Evolutionary conservation across 2,113 vertebrate species (phyloP).

Genomic region (Haemorhous mexicanus): DNA sequence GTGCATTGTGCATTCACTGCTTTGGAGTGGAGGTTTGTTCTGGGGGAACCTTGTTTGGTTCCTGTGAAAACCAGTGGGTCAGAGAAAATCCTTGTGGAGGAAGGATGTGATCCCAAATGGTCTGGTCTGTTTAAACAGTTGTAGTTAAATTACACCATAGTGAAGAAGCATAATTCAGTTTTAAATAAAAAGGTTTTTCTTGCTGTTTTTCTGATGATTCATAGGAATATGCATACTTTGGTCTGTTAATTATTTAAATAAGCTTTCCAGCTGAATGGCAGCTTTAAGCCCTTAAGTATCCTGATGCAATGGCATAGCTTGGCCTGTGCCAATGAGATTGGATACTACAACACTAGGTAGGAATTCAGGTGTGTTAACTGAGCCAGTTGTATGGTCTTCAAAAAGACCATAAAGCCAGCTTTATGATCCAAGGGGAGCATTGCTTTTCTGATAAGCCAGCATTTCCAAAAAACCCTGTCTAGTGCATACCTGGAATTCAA

Average conservation of each 20-base stretch:
- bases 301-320: neutral
- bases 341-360: neutral
- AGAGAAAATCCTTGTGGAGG: neutral
- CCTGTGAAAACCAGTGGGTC: neutral
- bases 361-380: neutral
- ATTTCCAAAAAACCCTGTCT: neutral
- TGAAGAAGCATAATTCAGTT: neutral
- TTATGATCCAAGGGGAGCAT: constrained; percentile 7
- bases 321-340: neutral
- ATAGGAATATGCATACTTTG: neutral
- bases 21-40: neutral
- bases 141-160: neutral
- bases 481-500: constrained; percentile 32
- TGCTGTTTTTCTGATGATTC: neutral
- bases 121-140: neutral
- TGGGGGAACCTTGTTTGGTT: neutral
- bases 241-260: neutral
- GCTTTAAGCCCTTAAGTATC: neutral
- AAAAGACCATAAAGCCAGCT: neutral
- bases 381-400: constrained; percentile 1
- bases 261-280: neutral
- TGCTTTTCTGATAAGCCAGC: neutral
- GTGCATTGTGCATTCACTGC: neutral
- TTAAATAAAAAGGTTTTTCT: neutral
- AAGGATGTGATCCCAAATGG: neutral